These are phyloP conservation scores for Allygus modestus DNA, from an alignment of 2,888 invertebrate species.

Conservation along the genomic window DNA sequence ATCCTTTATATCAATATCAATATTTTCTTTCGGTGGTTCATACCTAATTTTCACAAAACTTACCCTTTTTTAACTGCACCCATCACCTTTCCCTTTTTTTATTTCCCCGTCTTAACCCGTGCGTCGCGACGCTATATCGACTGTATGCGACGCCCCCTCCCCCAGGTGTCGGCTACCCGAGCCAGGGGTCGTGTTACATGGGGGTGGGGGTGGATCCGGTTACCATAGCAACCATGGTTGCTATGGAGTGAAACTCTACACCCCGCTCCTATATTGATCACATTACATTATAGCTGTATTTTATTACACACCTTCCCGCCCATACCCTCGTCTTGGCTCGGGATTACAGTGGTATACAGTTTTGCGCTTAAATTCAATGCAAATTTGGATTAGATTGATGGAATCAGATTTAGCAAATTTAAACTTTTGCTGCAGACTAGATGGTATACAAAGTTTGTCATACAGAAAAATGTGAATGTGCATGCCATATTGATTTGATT, in stretches of 20 bases:
- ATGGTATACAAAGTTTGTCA: too few species aligned
- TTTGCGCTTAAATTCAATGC: neutral
- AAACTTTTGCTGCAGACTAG: too few species aligned
- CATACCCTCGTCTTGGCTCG: neutral
- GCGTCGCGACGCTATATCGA: neutral
- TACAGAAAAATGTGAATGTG: too few species aligned
- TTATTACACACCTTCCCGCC: constrained; percentile 44
- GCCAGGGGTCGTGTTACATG: constrained; percentile 4
- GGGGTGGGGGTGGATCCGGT: constrained; percentile 29
- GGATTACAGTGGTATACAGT: neutral
- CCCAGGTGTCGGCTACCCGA: constrained; percentile 27
- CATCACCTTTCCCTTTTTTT: too few species aligned
- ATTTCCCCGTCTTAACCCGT: too few species aligned
- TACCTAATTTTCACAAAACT: too few species aligned
- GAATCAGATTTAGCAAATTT: neutral
- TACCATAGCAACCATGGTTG: constrained; percentile 58
- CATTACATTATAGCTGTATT: constrained; percentile 54
- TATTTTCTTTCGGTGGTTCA: too few species aligned
- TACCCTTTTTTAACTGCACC: too few species aligned
- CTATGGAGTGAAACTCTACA: constrained; percentile 47
- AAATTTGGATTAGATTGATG: neutral
- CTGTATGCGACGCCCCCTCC: neutral
- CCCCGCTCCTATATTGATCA: constrained; percentile 47
- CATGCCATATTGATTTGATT: too few species aligned
- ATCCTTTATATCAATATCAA: too few species aligned